A percentile compares a stretch with the other conserved stretches of the same genome.
phyloP scores from a whole-genome alignment of 2,888 invertebrate genomes.

The Caenorhabditis becei region DNA sequence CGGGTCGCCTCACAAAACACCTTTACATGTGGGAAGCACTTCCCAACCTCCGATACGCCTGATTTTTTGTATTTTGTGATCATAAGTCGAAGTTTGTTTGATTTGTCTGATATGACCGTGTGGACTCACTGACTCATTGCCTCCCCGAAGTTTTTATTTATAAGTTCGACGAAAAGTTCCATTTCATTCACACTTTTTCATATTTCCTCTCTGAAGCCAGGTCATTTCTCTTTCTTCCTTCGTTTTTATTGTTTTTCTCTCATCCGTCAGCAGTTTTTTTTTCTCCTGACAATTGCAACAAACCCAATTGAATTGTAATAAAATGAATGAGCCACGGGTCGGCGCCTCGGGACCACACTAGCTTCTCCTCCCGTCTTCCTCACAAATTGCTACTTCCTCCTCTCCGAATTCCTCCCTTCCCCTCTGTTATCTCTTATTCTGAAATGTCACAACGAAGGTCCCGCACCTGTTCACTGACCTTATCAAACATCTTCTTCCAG shows the following conservation, averaged over 20 bases:
- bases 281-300: constrained; percentile 10
- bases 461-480: not conserved
- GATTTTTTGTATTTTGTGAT: not conserved
- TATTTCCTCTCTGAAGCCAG: not conserved
- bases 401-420: not conserved
- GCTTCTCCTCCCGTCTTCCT: constrained; percentile 21
- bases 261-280: constrained; percentile 5
- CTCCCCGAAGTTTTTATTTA: not conserved
- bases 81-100: constrained; percentile 6
- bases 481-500: constrained; percentile 15
- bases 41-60: not conserved
- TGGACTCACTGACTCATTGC: not conserved
- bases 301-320: constrained; percentile 43
- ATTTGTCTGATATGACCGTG: not conserved
- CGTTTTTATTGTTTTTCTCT: not conserved
- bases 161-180: not conserved
- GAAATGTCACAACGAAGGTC: constrained; percentile 46
- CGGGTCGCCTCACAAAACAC: no score
- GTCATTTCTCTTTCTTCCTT: not conserved
- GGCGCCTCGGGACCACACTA: not conserved
- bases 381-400: constrained; percentile 33
- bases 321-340: constrained; percentile 29
- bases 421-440: not conserved
- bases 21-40: not conserved
- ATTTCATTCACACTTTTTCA: not conserved